phyloP scores from a whole-genome alignment of 1,140 invertebrate genomes.

The Drosophila chauvacae region DNA sequence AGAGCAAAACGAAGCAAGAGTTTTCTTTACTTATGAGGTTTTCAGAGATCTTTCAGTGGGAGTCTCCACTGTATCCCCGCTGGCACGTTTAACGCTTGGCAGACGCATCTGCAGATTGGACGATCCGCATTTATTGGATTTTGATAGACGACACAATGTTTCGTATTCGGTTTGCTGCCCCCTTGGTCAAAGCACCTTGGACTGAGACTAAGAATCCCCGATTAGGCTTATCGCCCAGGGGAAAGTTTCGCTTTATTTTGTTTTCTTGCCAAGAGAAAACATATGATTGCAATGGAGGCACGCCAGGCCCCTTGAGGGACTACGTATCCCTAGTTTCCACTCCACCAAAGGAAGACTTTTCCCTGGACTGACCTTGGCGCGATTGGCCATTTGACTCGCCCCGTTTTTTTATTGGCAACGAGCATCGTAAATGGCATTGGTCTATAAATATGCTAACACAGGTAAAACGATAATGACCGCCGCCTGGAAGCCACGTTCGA shows the following conservation, averaged over 20 bases:
- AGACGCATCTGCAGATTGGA: conserved; percentile 32
- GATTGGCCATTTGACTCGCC: conserved; percentile 11
- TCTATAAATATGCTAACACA: conserved; percentile 35
- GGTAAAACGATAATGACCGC: conserved; percentile 34
- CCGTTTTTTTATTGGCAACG: conserved; percentile 27
- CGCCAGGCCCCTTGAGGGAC: conserved; percentile 1
- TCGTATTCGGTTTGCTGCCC: conserved; percentile 29
- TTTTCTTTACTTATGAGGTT: neutral
- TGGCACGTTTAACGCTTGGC: conserved; percentile 35
- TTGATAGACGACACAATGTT: conserved; percentile 25
- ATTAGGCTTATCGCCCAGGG: conserved; percentile 66
- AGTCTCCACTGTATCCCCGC: conserved; percentile 2
- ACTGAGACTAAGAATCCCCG: conserved; percentile 41
- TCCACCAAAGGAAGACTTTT: neutral
- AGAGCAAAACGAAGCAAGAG: conserved; percentile 51
- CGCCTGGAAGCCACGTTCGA: conserved; percentile 19
- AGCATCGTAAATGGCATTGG: conserved; percentile 50
- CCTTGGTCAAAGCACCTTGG: conserved; percentile 59
- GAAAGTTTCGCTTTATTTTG: conserved; percentile 57
- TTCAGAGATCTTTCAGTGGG: too few relatives aligned
- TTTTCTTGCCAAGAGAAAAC: conserved; percentile 16
- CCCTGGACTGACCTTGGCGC: conserved; percentile 27
- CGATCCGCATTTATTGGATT: conserved; percentile 26
- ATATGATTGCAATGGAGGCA: conserved; percentile 5
- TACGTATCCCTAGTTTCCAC: neutral